Evolutionary conservation across 2,797 vertebrate genomes (phyloP).

Genomic region (Iguana delicatissima): DNA sequence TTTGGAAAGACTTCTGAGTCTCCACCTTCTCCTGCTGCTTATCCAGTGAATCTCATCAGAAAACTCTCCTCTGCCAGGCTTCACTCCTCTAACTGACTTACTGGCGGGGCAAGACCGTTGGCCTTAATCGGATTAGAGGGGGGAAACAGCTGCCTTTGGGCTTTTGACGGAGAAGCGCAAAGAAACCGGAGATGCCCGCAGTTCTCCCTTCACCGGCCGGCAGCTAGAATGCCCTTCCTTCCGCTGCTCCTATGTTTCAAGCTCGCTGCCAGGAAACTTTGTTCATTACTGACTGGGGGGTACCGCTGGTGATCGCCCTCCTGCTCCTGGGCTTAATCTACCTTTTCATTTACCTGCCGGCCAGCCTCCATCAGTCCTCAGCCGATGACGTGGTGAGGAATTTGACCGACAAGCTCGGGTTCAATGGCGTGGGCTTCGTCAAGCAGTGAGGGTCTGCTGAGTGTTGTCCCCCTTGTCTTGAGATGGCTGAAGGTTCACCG

Average conservation of each 20-base stretch:
- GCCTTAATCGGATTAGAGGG: slow-evolving; percentile 35
- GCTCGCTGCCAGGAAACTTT: slow-evolving; percentile 83
- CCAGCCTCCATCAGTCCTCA: slow-evolving; percentile 77
- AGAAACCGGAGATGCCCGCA: neutral
- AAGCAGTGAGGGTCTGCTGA: neutral
- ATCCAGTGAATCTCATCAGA: no score
- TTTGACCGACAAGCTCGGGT: slow-evolving; percentile 52
- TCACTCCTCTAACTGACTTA: rapidly evolving
- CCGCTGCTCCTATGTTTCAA: slow-evolving; percentile 76
- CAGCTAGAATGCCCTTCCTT: neutral
- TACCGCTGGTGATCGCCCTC: slow-evolving; percentile 80
- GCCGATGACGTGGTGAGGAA: slow-evolving; percentile 76
- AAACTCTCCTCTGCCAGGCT: rapidly evolving
- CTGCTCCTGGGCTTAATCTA: slow-evolving; percentile 80
- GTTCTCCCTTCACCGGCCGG: neutral
- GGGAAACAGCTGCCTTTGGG: slow-evolving; percentile 33
- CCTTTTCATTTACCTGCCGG: slow-evolving; percentile 82
- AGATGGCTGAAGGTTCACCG: no score
- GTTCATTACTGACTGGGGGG: slow-evolving; percentile 81
- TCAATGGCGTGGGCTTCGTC: slow-evolving; percentile 55
- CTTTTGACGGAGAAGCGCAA: neutral
- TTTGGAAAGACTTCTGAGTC: no score
- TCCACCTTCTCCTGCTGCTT: neutral
- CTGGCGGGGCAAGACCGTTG: rapidly evolving
- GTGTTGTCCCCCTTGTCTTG: neutral